A percentile compares a stretch with the other conserved stretches of the same genome.
phyloP scores from a whole-genome alignment of 2,888 invertebrate species.

The Scaptomyza parva region DNA sequence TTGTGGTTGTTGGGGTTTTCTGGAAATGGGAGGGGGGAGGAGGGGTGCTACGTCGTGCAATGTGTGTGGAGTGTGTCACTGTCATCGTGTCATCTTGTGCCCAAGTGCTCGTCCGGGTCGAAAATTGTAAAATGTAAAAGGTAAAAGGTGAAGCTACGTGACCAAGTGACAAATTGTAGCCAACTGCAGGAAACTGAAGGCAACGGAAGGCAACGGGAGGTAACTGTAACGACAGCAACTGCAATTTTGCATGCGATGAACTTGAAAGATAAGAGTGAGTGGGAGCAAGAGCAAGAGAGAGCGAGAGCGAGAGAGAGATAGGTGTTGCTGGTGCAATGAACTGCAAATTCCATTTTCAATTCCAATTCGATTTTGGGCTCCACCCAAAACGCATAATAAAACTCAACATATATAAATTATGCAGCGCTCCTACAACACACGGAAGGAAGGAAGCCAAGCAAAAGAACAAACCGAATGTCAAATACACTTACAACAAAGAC shows the following conservation, averaged over 20 bases:
- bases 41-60: neutral
- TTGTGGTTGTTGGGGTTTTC: neutral
- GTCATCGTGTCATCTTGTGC: constrained; percentile 33
- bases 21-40: neutral
- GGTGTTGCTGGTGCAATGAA: constrained; percentile 60
- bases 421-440: constrained; percentile 20
- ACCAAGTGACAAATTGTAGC: constrained; percentile 77
- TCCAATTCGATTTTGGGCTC: constrained; percentile 6
- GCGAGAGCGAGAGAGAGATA: constrained; percentile 33
- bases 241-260: constrained; percentile 67
- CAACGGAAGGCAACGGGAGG: constrained; percentile 38
- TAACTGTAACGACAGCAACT: constrained; percentile 41
- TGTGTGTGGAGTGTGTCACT: constrained; percentile 34
- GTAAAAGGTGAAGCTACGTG: constrained; percentile 59
- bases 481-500: constrained; percentile 13
- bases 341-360: constrained; percentile 51
- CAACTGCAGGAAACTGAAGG: constrained; percentile 38
- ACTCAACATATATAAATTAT: constrained; percentile 22
- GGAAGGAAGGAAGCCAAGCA: no score
- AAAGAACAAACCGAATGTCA: neutral
- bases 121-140: constrained; percentile 15
- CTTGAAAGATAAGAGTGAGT: constrained; percentile 62
- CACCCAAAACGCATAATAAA: constrained; percentile 5
- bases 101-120: constrained; percentile 26
- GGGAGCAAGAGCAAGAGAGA: constrained; percentile 43